These are phyloP conservation scores for Myrmecophaga tridactyla DNA, from an alignment of 2,113 vertebrate genomes.

Conservation along the genomic window DNA sequence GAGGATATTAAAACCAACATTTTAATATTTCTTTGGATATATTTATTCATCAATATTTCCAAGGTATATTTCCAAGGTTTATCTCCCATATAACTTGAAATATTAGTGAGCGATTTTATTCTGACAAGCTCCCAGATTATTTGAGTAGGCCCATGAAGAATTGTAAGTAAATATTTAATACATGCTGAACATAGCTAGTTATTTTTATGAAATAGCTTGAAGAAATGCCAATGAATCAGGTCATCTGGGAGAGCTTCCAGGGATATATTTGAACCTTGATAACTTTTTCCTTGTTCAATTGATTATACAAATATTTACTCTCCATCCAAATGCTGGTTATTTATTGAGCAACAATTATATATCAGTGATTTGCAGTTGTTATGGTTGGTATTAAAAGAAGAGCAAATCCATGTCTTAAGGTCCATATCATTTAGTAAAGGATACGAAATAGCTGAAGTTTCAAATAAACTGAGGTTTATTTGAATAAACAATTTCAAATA, in stretches of 20 bases:
- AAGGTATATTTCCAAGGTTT: no score
- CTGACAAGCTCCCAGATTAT: conserved; percentile 2
- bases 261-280: neutral
- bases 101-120: neutral
- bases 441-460: no score
- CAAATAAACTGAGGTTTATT: no score
- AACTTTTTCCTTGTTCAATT: neutral
- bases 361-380: neutral
- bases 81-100: neutral
- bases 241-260: neutral
- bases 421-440: neutral
- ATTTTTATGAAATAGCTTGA: neutral
- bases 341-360: neutral
- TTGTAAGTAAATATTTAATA: neutral
- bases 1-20: neutral
- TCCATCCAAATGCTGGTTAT: neutral
- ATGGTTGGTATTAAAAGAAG: neutral
- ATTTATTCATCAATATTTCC: neutral
- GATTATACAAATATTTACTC: neutral
- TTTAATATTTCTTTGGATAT: neutral
- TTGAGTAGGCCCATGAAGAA: neutral
- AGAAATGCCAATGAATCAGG: neutral
- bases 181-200: neutral
- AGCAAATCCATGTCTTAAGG: neutral
- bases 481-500: no score